Evolutionary conservation across 2,113 vertebrate species (phyloP), one percentile per base, ranked within the genome.

Genomic region (Progne subis): DNA sequence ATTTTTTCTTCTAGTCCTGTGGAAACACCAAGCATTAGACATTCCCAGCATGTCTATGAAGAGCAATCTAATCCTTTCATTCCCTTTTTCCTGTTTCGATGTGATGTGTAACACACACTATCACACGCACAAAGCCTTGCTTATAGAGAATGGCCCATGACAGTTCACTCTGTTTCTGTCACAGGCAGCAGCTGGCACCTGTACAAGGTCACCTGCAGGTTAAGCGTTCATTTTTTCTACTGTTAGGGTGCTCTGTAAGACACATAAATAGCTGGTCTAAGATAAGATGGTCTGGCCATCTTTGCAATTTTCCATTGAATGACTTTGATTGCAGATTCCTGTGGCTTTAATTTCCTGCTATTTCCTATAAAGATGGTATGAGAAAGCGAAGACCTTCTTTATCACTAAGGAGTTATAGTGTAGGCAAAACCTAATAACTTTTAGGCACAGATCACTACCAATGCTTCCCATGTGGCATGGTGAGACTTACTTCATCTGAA

Each of bases 391-490:
- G 24, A 53, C 9, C 9, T 61, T 77, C 50, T 29, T 31, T 81
- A 12, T n/a, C 61, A 18, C 8, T 37, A 15, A 77, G 5, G 3
- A 9, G 5, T 21, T 39, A 25, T 18, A 29, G 8, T 6, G 15
- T 32, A 52, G n/a, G 31, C 21, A 70, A 53, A 37, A 56, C 24
- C 18, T 8, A 21, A 1, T 52, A 53, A 34, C 37, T 37, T 74
- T 8, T 14, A 67, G 43, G 15, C 11, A 31, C 10, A n/a, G 17
- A 8, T 76, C 0, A 0, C 31, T 90, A n/a, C 47, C 34, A 41
- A 0, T 46, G 25, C 65, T 82, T 78, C 28, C 34, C 3, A 2
- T 21, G 20, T 79, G 39, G 18, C 12, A 32, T 52, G 31, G 24
- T 41, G 69, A 50, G 75, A 6, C 31, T 69, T 81, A 8, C 41